These are phyloP conservation scores for Drosophila nr. medialis DNA, from an alignment of 2,888 invertebrate species.

Conservation along the genomic window DNA sequence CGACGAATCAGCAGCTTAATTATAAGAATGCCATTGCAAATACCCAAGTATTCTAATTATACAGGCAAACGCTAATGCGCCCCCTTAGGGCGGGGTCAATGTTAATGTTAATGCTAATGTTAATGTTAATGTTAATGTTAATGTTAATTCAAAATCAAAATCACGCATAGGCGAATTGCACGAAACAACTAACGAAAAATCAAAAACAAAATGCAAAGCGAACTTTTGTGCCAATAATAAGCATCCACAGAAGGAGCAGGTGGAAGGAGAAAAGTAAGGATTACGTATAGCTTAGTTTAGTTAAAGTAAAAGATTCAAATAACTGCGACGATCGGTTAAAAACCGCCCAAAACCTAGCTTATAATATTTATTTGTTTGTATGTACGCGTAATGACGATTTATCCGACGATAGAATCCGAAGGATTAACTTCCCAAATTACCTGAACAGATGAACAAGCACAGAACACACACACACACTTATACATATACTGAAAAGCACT, in stretches of 20 bases:
- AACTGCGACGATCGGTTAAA: slow-evolving; percentile 73
- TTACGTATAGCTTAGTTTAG: slow-evolving; percentile 65
- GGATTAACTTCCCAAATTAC: slow-evolving; percentile 41
- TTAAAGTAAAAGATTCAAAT: slow-evolving; percentile 37
- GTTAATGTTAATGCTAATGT: slow-evolving; percentile 58
- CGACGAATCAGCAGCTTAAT: slow-evolving; percentile 28
- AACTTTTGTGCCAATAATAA: slow-evolving; percentile 68
- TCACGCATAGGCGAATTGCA: slow-evolving; percentile 54
- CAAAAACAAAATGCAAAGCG: not conserved
- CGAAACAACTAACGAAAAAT: not conserved
- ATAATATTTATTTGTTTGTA: slow-evolving; percentile 75
- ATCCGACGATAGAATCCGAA: slow-evolving; percentile 9
- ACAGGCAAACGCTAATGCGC: slow-evolving; percentile 69
- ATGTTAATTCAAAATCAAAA: slow-evolving; percentile 31
- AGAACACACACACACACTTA: not conserved
- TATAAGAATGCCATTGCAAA: slow-evolving; percentile 51
- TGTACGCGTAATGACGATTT: slow-evolving; percentile 45
- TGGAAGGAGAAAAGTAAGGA: slow-evolving; percentile 7
- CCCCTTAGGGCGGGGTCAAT: slow-evolving; percentile 55
- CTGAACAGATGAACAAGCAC: slow-evolving; percentile 32
- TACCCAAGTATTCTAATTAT: slow-evolving; percentile 77
- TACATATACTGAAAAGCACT: slow-evolving; percentile 5
- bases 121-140: slow-evolving; percentile 51
- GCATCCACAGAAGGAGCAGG: slow-evolving; percentile 5
- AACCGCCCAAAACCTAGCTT: slow-evolving; percentile 72